Evolutionary conservation across 2,888 invertebrate species (phyloP).

Genomic region (Euproctis similis): DNA sequence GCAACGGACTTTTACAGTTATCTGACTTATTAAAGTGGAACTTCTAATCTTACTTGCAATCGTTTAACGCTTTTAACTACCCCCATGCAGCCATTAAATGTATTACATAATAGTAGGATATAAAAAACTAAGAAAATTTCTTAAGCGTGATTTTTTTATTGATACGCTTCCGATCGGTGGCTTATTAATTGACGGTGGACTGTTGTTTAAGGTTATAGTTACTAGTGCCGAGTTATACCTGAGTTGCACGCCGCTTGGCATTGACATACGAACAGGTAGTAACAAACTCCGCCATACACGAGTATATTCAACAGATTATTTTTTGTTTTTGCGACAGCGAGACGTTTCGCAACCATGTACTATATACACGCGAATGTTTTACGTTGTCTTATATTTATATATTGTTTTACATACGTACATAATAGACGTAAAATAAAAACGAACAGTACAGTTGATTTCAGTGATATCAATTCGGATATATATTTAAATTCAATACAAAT

Average conservation of each 20-base stretch:
- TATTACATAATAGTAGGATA: too few species aligned
- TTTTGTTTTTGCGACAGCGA: slow-evolving; percentile 28
- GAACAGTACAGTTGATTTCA: slow-evolving; percentile 15
- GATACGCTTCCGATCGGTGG: slow-evolving; percentile 10
- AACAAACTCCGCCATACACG: slow-evolving; percentile 20
- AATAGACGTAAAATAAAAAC: slow-evolving; percentile 18
- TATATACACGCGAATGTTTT: slow-evolving; percentile 22
- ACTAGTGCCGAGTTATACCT: slow-evolving; percentile 18
- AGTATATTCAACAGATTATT: slow-evolving; percentile 21
- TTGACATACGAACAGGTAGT: slow-evolving; percentile 27
- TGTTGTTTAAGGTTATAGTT: slow-evolving; percentile 26
- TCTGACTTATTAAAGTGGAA: too few species aligned
- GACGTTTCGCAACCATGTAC: slow-evolving; percentile 35
- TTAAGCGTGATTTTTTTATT: too few species aligned
- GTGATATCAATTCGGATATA: slow-evolving; percentile 35
- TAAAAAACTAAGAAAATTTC: too few species aligned
- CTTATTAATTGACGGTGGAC: slow-evolving; percentile 18
- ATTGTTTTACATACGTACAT: slow-evolving; percentile 27
- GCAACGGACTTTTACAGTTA: too few species aligned
- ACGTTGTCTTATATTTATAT: slow-evolving; percentile 27
- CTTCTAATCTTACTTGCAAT: too few species aligned
- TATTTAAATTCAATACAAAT: slow-evolving; percentile 49
- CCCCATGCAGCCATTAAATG: too few species aligned
- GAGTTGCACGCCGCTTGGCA: slow-evolving; percentile 28
- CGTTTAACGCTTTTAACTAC: too few species aligned